A percentile compares a stretch with the other conserved stretches of the same genome.
phyloP scores from a whole-genome alignment of 2,113 vertebrate genomes.

The Muntiacus muntjak region DNA sequence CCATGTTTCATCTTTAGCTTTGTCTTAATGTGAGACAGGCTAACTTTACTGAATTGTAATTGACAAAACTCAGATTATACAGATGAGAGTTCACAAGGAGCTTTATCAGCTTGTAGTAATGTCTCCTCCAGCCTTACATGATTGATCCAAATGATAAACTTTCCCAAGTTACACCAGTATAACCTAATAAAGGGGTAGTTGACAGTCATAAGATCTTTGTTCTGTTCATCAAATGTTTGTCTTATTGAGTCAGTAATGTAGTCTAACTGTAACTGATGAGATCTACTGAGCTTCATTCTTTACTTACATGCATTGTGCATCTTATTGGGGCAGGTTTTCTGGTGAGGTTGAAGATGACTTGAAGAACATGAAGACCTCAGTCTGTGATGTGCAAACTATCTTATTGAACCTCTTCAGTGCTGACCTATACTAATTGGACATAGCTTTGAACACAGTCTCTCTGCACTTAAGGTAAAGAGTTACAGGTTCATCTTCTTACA shows the following conservation, averaged over 20 bases:
- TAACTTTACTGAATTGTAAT: neutral
- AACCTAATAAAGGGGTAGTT: neutral
- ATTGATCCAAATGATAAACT: neutral
- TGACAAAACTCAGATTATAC: neutral
- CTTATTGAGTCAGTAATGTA: neutral
- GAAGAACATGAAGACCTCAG: slow-evolving; percentile 70
- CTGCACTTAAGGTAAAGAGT: slow-evolving; percentile 85
- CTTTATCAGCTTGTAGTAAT: neutral
- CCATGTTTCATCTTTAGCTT: neutral
- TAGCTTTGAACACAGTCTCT: slow-evolving; percentile 80
- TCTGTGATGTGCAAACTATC: slow-evolving; percentile 81
- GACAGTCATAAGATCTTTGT: neutral
- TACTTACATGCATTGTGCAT: neutral
- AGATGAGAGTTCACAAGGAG: neutral
- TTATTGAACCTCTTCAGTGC: slow-evolving; percentile 83
- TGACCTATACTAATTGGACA: slow-evolving; percentile 85
- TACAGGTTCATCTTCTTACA: neutral
- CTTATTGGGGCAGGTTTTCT: slow-evolving; percentile 81
- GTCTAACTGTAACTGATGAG: neutral
- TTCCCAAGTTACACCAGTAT: neutral
- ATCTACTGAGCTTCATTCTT: neutral
- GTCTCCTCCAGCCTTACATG: neutral
- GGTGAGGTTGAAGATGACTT: slow-evolving; percentile 81
- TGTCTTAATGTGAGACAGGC: neutral
- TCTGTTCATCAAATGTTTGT: neutral